These are phyloP conservation scores for Nanorana parkeri DNA, from an alignment of 2,113 vertebrate genomes.

Conservation along the genomic window DNA sequence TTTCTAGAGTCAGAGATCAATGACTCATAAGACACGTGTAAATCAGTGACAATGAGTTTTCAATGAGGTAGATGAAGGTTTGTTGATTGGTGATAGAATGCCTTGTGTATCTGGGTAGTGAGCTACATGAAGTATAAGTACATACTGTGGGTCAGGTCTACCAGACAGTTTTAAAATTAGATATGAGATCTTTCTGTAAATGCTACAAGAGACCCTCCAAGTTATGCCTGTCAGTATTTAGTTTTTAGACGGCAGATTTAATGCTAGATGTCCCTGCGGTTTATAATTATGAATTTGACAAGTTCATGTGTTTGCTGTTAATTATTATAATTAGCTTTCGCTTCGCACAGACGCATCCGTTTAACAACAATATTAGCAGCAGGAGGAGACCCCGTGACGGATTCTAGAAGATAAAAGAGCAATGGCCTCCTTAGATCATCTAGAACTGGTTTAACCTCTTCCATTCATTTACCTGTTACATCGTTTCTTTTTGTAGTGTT, in stretches of 20 bases:
- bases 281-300: slow-evolving; percentile 83
- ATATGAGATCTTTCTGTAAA: neutral
- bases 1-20: neutral
- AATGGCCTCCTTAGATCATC: slow-evolving; percentile 48
- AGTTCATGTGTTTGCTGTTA: slow-evolving; percentile 82
- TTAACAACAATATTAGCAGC: slow-evolving; percentile 76
- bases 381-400: slow-evolving; percentile 62
- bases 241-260: slow-evolving; percentile 64
- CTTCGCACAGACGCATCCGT: slow-evolving; percentile 70
- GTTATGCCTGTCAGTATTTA: slow-evolving; percentile 58
- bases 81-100: no score
- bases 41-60: neutral
- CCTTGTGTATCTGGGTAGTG: no score
- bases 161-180: neutral
- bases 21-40: neutral
- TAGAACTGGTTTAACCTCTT: slow-evolving; percentile 34
- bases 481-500: no score
- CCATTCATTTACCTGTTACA: neutral
- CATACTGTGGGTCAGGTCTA: neutral
- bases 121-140: neutral
- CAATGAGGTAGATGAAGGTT: no score
- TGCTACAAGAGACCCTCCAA: slow-evolving; percentile 62
- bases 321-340: slow-evolving; percentile 82
- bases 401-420: slow-evolving; percentile 49
- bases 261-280: slow-evolving; percentile 72